Percentiles rank a stretch among this genome's conserved stretches.
Conservation (phyloP, 2,797 vertebrate genomes). For the Pagetopsis macropterus region DNA sequence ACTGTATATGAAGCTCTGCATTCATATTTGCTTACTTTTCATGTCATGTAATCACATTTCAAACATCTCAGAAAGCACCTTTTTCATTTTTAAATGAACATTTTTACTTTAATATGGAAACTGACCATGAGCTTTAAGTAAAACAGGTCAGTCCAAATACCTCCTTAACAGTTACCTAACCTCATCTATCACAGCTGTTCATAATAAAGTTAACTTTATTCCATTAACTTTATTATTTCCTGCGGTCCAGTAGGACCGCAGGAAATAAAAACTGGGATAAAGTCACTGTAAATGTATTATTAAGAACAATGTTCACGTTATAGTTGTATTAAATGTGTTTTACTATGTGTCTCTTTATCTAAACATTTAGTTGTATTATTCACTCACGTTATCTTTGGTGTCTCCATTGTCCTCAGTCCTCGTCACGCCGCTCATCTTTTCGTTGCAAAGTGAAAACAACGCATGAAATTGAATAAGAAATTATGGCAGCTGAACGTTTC, state of each 20-base stretch:
- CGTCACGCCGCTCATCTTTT: slow-evolving; percentile 56
- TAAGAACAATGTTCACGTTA: not conserved
- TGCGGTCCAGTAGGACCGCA: not conserved
- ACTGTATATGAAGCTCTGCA: no score
- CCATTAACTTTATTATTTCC: no score
- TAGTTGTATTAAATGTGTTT: not conserved
- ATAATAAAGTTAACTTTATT: not conserved
- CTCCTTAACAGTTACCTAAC: not conserved
- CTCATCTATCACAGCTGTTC: not conserved
- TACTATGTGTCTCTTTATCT: not conserved
- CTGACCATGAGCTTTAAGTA: not conserved
- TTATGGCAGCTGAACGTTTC: not conserved
- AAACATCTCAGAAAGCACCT: not conserved
- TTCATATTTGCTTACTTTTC: not conserved
- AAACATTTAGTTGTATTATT: not conserved
- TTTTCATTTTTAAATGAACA: not conserved
- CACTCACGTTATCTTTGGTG: slow-evolving; percentile 51
- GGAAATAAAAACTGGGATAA: not conserved
- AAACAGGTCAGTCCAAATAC: no score
- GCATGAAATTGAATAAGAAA: not conserved
- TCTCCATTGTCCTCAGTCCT: not conserved
- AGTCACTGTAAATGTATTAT: not conserved
- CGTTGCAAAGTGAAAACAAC: not conserved
- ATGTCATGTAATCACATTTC: not conserved
- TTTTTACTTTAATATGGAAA: not conserved